A percentile compares a stretch with the other conserved stretches of the same genome.
Evolutionary conservation across 2,113 vertebrate species (phyloP).

Genomic region (Physeter macrocephalus): DNA sequence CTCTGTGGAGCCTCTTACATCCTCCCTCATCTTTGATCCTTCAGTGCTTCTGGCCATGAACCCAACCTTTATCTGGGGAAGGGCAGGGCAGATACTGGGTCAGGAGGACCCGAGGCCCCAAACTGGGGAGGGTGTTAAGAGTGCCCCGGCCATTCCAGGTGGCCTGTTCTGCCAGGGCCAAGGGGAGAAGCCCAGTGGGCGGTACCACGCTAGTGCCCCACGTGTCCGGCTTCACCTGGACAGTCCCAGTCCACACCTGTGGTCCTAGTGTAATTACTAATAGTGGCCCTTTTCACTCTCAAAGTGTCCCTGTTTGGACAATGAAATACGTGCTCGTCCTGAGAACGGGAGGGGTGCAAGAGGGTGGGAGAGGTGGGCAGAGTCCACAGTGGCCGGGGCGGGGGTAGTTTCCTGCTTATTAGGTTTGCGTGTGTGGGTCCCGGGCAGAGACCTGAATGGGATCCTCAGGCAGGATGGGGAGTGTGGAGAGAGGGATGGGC

Average conservation of each 20-base stretch:
- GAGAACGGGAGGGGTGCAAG: background rate
- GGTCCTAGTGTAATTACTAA: background rate
- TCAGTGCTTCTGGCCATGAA: background rate
- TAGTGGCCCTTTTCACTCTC: background rate
- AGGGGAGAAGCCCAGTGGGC: background rate
- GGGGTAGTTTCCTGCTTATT: background rate
- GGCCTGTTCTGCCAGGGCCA: accelerated
- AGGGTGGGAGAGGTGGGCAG: too few relatives aligned
- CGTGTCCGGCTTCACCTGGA: background rate
- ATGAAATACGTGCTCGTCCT: accelerated
- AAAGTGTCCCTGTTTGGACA: background rate
- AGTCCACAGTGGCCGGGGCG: background rate
- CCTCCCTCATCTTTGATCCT: accelerated
- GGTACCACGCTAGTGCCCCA: accelerated
- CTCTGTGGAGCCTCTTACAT: accelerated
- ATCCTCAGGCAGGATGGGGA: background rate
- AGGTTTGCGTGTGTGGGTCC: accelerated
- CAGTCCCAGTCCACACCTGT: background rate
- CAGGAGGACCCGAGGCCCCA: accelerated
- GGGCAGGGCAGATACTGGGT: background rate
- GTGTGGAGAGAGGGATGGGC: accelerated
- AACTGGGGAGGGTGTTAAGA: accelerated
- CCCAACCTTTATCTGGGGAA: background rate
- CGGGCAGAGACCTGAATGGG: background rate
- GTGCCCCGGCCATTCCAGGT: too few relatives aligned